Evolutionary conservation across 2,797 vertebrate species (phyloP), one percentile per base, ranked within the genome.

Genomic region (Anas georgica): DNA sequence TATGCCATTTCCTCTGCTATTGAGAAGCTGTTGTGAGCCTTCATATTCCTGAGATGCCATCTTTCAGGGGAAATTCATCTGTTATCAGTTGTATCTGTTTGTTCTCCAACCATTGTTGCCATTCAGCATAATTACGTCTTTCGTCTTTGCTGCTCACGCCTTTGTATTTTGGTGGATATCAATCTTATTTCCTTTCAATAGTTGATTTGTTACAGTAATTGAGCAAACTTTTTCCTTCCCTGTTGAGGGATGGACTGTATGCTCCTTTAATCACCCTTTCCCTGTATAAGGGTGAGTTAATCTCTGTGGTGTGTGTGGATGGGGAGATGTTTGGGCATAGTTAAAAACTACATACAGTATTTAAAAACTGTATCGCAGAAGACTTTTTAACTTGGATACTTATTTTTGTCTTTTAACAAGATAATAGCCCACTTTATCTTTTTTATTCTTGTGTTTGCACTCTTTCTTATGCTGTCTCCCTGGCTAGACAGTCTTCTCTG

Each of bases 111-210:
- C 2, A 4, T 14, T 17, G 14, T 76, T 75, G 20, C 58, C 25
- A 21, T 76, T 77, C 59, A 41, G 22, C 0, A 0, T 74, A 35
- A 76, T 59, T 58, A 73, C 33, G 39, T 88, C 74, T 78, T 83
- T 83, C 79, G 43, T 60, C 70, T 82, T 46, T 14, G 17, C 7
- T 86, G 74, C 59, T 90, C 63, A n/a, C 2, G 0, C 67, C 62
- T 82, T 66, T 90, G 46, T 86, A 25, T 93, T 91, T 84, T 70
- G 83, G 75, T 80, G 59, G 60, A 13, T 87, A 46, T 85, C 56
- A 39, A 14, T 83, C 68, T 85, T 33, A 58, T 9, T 94, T 93
- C 17, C 66, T 82, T 82, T 86, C 50, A 79, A 2, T 90, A 48
- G 78, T 73, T 91, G 41, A 55, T 79, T 29, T 31, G 23, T 54